Evolutionary conservation across 2,113 vertebrate genomes (phyloP), one percentile per base, ranked within the genome.

Genomic region (Indicator maculatus): DNA sequence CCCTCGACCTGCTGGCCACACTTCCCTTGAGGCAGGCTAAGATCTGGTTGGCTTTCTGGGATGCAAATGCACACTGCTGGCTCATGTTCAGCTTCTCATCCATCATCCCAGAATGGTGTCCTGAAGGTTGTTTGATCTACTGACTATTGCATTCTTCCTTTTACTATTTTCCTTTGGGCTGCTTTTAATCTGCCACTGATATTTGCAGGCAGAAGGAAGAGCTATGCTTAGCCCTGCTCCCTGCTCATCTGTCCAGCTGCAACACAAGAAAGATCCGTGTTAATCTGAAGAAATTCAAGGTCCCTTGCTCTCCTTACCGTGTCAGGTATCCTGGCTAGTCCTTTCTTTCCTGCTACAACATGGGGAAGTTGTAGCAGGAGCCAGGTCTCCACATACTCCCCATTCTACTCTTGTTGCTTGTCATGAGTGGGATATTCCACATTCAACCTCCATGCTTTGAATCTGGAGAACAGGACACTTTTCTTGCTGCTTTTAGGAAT

Each of bases 331-430:
- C 59, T 23, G 4, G 4, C 16, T 50, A 19, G 50, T 19, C 13
- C 27, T 19, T 1, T 1, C 11, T 72, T 16, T 72, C 30, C 39
- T n/a, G 6, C 26, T 20, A 41, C 2, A 3, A 16, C 41, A 26
- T 2, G 19, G 41, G 39, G 30, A 66, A 86, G 39, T 6, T n/a
- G n/a, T 79, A 70, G 9, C 20, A 85, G 16, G 16, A 82, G 36
- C 11, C 38, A 61, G 30, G 38, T 26, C 21, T 78, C 26, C 26
- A 50, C 9, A 9, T 9, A 30, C 6, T 73, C 10, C 12, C 20
- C 0, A 0, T 70, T 64, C 24, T 21, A 33, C 14, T 20, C 5
- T 31, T 47, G 24, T 11, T 4, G 1, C n/a, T 45, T 81, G 50
- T 27, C 33, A 53, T n/a, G 28, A 60, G 45, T 7, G 19, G 11